Evolutionary conservation across 35 echinoderm and acorn worm genomes (phyloP), one percentile per base, ranked within the genome.

Genomic region (Apostichopus californicus): DNA sequence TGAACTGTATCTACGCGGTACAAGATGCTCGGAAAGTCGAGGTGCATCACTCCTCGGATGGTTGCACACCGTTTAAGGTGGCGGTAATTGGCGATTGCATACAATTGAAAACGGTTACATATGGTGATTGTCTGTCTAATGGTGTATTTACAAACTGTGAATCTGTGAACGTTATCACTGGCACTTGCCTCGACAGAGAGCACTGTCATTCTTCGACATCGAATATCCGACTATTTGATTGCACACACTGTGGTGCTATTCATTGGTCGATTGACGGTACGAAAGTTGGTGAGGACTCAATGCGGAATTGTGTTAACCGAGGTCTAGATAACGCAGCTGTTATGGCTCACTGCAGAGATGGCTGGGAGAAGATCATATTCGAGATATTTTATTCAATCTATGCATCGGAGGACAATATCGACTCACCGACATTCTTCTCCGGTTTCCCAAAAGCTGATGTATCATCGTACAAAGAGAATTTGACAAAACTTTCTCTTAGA

Each of bases 1-100:
- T n/a, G 57, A 88, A 88, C 63, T 88, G 86, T 55, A 65, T 88
- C 13, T 88, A 88, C 21, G n/a, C 72, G 20, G 86, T 88, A 15
- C 28, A 26, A 4, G 23, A n/a, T 17, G 15, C 85, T 12, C 5
- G 46, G 4, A 88, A 13, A 23, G 61, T 13, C 9, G 14, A 9
- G 8, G 23, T 88, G 4, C 86, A 88, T 34, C 86, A 88, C 61
- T 72, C 86, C 20, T 25, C n/a, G 1, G 68, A 88, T 8, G 86
- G 86, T 2, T 88, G 86, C 14, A 88, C 86, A 18, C 8, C 8
- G n/a, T 88, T 88, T 88, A 13, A 71, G 8, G 34, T 73, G 5
- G 28, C 28, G 0, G 9, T 46, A 4, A 60, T 88, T 28, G 86
- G 86, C 5, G 8, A 88, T 55, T 3, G 6, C 8, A 5, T 88